These are phyloP conservation scores for Myocastor coypus DNA, from an alignment of 2,113 vertebrate species.

Conservation along the genomic window DNA sequence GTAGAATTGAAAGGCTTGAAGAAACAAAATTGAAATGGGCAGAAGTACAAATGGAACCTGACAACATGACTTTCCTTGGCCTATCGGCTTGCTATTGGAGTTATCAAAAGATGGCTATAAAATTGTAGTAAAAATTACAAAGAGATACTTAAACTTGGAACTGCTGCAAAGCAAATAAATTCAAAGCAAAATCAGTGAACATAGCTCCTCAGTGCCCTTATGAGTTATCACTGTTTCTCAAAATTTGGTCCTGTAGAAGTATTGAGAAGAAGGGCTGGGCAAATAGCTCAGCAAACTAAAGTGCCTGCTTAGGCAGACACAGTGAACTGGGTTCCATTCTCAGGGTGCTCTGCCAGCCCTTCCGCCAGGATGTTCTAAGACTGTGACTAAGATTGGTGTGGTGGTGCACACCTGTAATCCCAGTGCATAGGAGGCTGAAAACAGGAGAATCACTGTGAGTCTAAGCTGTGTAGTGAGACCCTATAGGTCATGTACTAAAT, in stretches of 20 bases:
- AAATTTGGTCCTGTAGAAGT: neutral
- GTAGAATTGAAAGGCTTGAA: constrained; percentile 51
- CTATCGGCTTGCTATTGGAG: neutral
- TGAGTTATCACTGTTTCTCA: constrained; percentile 8
- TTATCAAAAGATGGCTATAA: constrained; percentile 17
- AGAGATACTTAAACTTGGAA: neutral
- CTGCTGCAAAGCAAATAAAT: constrained; percentile 36
- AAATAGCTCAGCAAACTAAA: too few relatives aligned
- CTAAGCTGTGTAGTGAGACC: too few relatives aligned
- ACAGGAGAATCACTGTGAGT: too few relatives aligned
- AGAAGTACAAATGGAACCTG: constrained; percentile 62
- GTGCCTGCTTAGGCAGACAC: too few relatives aligned
- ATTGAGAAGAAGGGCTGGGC: neutral
- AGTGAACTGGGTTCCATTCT: too few relatives aligned
- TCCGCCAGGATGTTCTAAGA: too few relatives aligned
- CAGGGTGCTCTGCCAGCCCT: too few relatives aligned
- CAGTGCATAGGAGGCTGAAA: too few relatives aligned
- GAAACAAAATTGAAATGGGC: constrained; percentile 22
- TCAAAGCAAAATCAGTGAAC: constrained; percentile 12
- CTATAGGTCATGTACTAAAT: too few relatives aligned
- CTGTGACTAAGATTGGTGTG: too few relatives aligned
- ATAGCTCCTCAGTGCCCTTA: neutral
- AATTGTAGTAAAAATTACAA: neutral
- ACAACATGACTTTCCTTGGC: constrained; percentile 1
- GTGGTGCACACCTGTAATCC: too few relatives aligned